Percentiles rank a stretch among this genome's conserved stretches.
phyloP scores from a whole-genome alignment of 1,140 invertebrate genomes.

The Microplitis demolitor region DNA sequence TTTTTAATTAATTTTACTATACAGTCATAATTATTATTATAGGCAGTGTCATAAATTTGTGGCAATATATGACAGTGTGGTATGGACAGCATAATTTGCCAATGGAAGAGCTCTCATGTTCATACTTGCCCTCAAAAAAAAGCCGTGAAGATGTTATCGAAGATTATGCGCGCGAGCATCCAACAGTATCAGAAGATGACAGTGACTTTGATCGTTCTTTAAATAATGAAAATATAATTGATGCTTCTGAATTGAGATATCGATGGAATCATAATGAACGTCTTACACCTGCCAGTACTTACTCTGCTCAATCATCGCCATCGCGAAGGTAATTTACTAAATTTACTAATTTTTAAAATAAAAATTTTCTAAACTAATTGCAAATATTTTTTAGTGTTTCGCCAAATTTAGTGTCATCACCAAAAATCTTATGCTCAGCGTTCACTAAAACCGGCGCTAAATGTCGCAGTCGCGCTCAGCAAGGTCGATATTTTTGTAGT shows the following conservation, averaged over 20 bases:
- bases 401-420: slow-evolving; percentile 10
- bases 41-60: slow-evolving; percentile 25
- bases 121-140: slow-evolving; percentile 45
- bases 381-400: slow-evolving; percentile 31
- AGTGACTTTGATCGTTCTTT: slow-evolving; percentile 29
- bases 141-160: slow-evolving; percentile 36
- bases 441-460: slow-evolving; percentile 41
- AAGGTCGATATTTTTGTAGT: slow-evolving; percentile 35
- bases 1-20: neutral
- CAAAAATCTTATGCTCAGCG: slow-evolving; percentile 34
- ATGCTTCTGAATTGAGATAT: slow-evolving; percentile 30
- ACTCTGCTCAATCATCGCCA: neutral
- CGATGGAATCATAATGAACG: neutral
- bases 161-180: slow-evolving; percentile 22
- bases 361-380: neutral
- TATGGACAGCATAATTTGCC: slow-evolving; percentile 30
- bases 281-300: neutral
- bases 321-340: slow-evolving; percentile 35
- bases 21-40: neutral
- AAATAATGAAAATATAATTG: slow-evolving; percentile 19
- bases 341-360: too few species aligned
- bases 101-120: slow-evolving; percentile 51
- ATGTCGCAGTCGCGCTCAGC: slow-evolving; percentile 36
- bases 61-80: slow-evolving; percentile 34
- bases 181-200: slow-evolving; percentile 40